A percentile compares a stretch with the other conserved stretches of the same genome.
phyloP scores from a whole-genome alignment of 2,113 vertebrate genomes.

The Zapus hudsonius region DNA sequence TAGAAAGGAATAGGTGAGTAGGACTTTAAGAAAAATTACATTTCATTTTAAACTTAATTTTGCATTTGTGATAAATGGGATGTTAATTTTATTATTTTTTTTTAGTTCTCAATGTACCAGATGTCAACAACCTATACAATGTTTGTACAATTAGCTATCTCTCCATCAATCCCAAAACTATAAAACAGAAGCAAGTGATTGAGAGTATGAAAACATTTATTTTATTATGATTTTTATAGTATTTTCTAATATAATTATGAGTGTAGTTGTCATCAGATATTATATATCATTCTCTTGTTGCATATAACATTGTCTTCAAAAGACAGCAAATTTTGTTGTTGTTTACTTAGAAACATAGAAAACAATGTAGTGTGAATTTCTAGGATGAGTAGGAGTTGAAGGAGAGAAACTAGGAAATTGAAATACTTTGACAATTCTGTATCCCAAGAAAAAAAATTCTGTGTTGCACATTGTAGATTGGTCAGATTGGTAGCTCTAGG shows the following conservation, averaged over 20 bases:
- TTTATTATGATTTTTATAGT: conserved; percentile 31
- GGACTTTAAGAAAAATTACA: background rate
- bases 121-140: conserved; percentile 10
- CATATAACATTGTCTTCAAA: background rate
- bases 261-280: conserved; percentile 17
- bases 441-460: background rate
- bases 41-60: conserved; percentile 45
- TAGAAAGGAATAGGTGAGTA: background rate
- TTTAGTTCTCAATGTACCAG: background rate
- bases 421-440: background rate
- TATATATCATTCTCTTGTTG: background rate
- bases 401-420: background rate
- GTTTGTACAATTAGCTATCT: background rate
- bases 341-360: background rate
- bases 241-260: conserved; percentile 9
- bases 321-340: background rate
- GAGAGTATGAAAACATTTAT: background rate
- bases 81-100: too few species aligned
- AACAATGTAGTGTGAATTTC: background rate
- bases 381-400: background rate
- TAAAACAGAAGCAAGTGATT: conserved; percentile 5
- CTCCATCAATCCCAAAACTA: background rate
- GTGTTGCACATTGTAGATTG: background rate
- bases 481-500: background rate
- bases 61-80: background rate